Conservation (phyloP, 2,888 invertebrate species). For the Lepidochitona cinerea region DNA sequence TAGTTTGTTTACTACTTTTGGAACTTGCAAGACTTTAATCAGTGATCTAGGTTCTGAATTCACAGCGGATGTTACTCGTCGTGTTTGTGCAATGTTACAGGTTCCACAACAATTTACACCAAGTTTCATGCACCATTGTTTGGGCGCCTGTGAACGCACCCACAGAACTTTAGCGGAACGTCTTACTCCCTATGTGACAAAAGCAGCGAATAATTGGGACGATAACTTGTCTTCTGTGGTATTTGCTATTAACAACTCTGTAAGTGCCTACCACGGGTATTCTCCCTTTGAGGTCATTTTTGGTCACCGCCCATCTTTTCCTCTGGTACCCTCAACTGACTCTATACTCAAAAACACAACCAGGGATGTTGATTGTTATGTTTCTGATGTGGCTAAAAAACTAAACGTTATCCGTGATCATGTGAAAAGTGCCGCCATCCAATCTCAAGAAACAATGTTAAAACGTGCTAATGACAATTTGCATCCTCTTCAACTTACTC, state of each 20-base stretch:
- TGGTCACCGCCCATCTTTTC: neutral
- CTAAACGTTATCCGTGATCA: neutral
- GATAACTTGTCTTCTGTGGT: neutral
- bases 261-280: neutral
- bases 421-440: neutral
- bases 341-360: neutral
- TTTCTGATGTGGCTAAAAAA: neutral
- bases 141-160: neutral
- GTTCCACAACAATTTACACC: neutral
- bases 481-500: conserved; percentile 4
- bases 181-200: neutral
- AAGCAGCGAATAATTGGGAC: neutral
- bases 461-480: conserved; percentile 8
- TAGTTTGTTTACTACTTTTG: neutral
- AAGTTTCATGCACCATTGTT: conserved; percentile 2
- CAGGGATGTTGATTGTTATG: neutral
- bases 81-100: neutral
- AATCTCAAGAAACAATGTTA: conserved; percentile 14
- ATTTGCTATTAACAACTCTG: conserved; percentile 1
- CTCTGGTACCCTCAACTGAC: neutral
- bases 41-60: conserved; percentile 8
- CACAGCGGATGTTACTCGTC: neutral
- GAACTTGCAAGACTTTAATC: neutral
- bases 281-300: conserved; percentile 14
- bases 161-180: neutral